Percentiles rank a stretch among this genome's conserved stretches.
phyloP scores from a whole-genome alignment of 2,113 vertebrate genomes.

The Symphodus melops region DNA sequence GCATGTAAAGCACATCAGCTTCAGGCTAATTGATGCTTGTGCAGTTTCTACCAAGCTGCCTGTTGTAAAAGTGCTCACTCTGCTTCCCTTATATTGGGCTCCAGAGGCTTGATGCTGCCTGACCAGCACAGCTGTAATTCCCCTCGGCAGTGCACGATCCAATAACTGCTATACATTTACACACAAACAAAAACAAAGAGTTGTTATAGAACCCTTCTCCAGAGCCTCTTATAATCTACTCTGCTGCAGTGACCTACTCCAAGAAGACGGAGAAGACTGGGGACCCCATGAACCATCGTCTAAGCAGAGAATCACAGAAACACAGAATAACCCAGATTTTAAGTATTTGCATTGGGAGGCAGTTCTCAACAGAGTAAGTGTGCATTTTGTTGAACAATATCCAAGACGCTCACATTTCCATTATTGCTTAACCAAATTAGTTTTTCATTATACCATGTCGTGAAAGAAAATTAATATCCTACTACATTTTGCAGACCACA shows the following conservation, averaged over 20 bases:
- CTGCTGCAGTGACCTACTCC: conserved; percentile 8
- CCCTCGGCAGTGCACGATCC: conserved; percentile 35
- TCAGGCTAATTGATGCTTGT: conserved; percentile 44
- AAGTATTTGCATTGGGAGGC: background rate
- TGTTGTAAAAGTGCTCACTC: conserved; percentile 50
- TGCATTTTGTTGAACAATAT: no score
- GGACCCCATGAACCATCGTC: background rate
- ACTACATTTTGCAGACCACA: background rate
- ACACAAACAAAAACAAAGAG: conserved; percentile 45
- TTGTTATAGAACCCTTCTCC: conserved; percentile 24
- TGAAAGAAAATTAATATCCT: no score
- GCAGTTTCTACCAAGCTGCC: conserved; percentile 32
- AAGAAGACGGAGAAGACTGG: background rate
- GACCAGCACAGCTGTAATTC: conserved; percentile 59
- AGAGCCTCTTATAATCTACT: conserved; percentile 16
- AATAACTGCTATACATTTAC: conserved; percentile 51
- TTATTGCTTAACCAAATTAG: background rate
- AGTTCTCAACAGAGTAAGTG: no score
- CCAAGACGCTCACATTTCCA: no score
- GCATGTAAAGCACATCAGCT: conserved; percentile 44
- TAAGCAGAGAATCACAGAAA: background rate
- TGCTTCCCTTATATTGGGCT: conserved; percentile 41
- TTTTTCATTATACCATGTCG: background rate
- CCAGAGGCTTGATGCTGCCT: conserved; percentile 53
- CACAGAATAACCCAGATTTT: background rate